Evolutionary conservation across 2,797 vertebrate genomes (phyloP), one percentile per base, ranked within the genome.

Genomic region (Tokudaia muenninki): DNA sequence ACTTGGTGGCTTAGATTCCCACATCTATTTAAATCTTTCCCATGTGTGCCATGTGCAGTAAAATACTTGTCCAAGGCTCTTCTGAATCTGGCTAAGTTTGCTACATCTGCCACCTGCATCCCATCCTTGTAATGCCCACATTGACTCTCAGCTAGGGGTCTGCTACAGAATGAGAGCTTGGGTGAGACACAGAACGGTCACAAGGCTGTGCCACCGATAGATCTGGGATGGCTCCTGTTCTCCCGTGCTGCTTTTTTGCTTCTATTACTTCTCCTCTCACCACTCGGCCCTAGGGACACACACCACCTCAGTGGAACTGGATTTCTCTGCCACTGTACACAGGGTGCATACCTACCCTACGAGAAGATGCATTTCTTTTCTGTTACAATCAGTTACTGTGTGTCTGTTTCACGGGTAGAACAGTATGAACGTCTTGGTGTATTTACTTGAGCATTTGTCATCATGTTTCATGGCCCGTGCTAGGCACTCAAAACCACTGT

Each of bases 21-120:
- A 44, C 13, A 75, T 77, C 37, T 65, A 87, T 94, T 96, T 87
- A 87, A 92, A 29, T 8, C 17, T 83, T 88, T 75, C 55, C 74
- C 70, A 34, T 29, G 65, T 26, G 70, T 44, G 22, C n/a, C 67
- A 41, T 8, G 61, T 44, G 47, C 12, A 89, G 47, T 87, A 55
- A 94, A 87, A 78, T 91, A 31, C 9, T 44, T 65, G 81, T 44
- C n/a, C n/a, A 55, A 55, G 37, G 14, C 44, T 77, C 59, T 72
- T 89, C 78, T 77, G 55, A 78, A 55, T 72, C 37, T 70, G 75
- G 26, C 26, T 90, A 44, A 9, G 57, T 80, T 95, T 65, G 88
- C 37, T 61, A 61, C 22, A 9, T 80, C 63, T 80, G 34, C 67
- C 41, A 44, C 57, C 63, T 70, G 79, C 70, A 52, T 37, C 10